Percentiles rank a stretch among this genome's conserved stretches.
Evolutionary conservation across 1,140 invertebrate genomes (phyloP).

Genomic region (Pseudobourletiella spinata): DNA sequence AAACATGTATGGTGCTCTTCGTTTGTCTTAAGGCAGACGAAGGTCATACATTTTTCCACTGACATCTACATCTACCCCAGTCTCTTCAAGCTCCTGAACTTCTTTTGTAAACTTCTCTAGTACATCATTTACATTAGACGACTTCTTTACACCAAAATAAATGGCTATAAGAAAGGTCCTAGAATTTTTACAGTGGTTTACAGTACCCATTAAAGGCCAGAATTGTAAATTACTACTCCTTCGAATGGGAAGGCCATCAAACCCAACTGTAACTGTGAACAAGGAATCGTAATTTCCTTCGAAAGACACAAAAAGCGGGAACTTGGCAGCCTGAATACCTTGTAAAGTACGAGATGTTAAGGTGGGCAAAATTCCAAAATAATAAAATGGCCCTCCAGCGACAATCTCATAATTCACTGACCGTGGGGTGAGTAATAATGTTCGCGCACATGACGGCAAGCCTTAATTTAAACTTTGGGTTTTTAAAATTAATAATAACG

Average conservation of each 20-base stretch:
- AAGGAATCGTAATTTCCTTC: no score
- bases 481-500: no score
- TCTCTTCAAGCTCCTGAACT: not conserved
- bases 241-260: slow-evolving; percentile 16
- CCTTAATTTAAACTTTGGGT: no score
- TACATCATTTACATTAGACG: not conserved
- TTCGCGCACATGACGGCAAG: no score
- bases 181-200: slow-evolving; percentile 6
- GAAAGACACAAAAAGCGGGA: no score
- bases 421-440: no score
- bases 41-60: not conserved
- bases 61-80: not conserved
- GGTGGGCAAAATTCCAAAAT: no score
- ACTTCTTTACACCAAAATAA: slow-evolving; percentile 7
- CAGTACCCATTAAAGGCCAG: slow-evolving; percentile 6
- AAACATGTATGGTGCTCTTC: slow-evolving; percentile 36
- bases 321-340: no score
- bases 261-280: slow-evolving; percentile 10
- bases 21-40: slow-evolving; percentile 10
- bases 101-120: not conserved
- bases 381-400: no score
- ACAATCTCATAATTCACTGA: no score
- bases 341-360: no score
- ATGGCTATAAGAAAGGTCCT: not conserved
- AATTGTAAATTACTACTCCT: slow-evolving; percentile 5